These are phyloP conservation scores for Cordilura impudica DNA, from an alignment of 2,888 invertebrate species.

Conservation along the genomic window DNA sequence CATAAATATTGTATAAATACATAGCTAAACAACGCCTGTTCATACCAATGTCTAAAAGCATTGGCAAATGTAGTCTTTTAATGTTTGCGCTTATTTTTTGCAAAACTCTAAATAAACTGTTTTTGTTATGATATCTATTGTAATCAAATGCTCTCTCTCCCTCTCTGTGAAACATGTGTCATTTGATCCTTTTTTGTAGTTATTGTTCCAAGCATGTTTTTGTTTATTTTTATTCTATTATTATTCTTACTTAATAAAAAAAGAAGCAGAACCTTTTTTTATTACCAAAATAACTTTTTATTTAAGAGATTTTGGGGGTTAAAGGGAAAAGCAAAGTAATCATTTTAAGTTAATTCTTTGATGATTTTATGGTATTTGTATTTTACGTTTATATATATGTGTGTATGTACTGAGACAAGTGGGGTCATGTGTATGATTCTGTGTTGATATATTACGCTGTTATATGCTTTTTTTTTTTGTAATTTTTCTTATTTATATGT, in stretches of 20 bases:
- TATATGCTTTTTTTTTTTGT: slow-evolving; percentile 34
- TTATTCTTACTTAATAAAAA: slow-evolving; percentile 40
- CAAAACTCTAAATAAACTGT: neutral
- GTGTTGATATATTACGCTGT: slow-evolving; percentile 36
- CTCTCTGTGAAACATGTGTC: slow-evolving; percentile 23
- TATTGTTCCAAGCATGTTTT: slow-evolving; percentile 41
- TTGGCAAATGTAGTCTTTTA: slow-evolving; percentile 49
- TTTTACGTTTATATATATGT: neutral
- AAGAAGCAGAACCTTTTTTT: slow-evolving; percentile 16
- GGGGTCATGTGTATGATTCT: slow-evolving; percentile 37
- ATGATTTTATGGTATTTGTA: slow-evolving; percentile 11
- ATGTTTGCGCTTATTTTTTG: neutral
- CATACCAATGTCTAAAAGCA: slow-evolving; percentile 37
- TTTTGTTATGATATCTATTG: neutral
- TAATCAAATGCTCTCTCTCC: slow-evolving; percentile 28
- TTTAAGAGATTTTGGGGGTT: slow-evolving; percentile 1
- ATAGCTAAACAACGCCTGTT: neutral
- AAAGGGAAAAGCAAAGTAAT: slow-evolving; percentile 25
- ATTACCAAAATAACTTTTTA: slow-evolving; percentile 5
- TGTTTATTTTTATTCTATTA: slow-evolving; percentile 37
- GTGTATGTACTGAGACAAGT: slow-evolving; percentile 4
- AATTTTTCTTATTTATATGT: slow-evolving; percentile 3
- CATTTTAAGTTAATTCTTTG: slow-evolving; percentile 33
- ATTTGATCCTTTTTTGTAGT: slow-evolving; percentile 52
- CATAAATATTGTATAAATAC: slow-evolving; percentile 53